Conservation (phyloP, 2,888 invertebrate genomes). For the Dolichopus griseipennis region DNA sequence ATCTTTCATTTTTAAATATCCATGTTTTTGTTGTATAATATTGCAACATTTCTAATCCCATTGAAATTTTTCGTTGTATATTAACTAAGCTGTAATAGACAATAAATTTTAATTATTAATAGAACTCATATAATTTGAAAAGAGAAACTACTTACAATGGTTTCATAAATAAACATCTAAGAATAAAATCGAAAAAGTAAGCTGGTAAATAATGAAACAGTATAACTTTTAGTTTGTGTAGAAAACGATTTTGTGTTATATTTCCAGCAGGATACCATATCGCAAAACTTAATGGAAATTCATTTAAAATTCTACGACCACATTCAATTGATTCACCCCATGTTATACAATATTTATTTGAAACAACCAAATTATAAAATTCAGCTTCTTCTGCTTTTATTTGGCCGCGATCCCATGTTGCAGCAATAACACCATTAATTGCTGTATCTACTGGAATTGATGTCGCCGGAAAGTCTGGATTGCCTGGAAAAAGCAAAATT, state of each 20-base stretch:
- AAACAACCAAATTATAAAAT: slow-evolving; percentile 62
- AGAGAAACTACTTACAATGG: slow-evolving; percentile 58
- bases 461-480: slow-evolving; percentile 51
- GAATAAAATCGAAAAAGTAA: slow-evolving; percentile 61
- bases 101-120: no score
- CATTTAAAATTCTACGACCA: slow-evolving; percentile 50
- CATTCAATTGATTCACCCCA: slow-evolving; percentile 76
- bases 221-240: slow-evolving; percentile 57
- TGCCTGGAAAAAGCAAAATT: slow-evolving; percentile 16
- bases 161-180: slow-evolving; percentile 59
- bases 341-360: slow-evolving; percentile 65
- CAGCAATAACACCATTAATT: slow-evolving; percentile 67
- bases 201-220: slow-evolving; percentile 71
- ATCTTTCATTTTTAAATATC: slow-evolving; percentile 61
- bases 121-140: no score
- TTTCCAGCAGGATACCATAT: slow-evolving; percentile 74
- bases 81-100: slow-evolving; percentile 46
- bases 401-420: slow-evolving; percentile 57
- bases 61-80: slow-evolving; percentile 50
- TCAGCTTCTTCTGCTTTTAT: slow-evolving; percentile 32
- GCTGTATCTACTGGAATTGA: slow-evolving; percentile 70
- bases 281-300: slow-evolving; percentile 66
- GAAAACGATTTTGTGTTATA: slow-evolving; percentile 55
- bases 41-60: slow-evolving; percentile 55
- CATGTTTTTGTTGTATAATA: slow-evolving; percentile 74